Evolutionary conservation across 2,113 vertebrate species (phyloP), one percentile per base, ranked within the genome.

Genomic region (Eptesicus fuscus): DNA sequence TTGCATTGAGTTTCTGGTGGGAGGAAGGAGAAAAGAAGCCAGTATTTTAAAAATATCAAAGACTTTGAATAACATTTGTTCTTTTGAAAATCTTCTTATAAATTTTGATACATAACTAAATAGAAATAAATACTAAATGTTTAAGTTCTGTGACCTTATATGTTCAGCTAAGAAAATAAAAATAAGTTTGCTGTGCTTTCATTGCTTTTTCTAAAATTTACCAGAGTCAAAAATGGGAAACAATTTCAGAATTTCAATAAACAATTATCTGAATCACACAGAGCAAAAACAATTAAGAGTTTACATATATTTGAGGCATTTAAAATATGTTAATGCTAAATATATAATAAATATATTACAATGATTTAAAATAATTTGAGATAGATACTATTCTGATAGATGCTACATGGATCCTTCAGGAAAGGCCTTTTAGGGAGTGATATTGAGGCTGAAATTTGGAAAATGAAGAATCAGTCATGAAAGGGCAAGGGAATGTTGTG

Each of bases 151-250:
- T 74, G 16, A 74, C 11, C 10, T 88, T 88, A 30, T 10, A 40
- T 94, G 56, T 56, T 88, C 25, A 92, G 8, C 22, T 47, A 70
- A 94, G 79, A 90, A 84, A 89, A 85, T n/a, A 1, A 47, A 67
- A 49, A 77, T 22, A 76, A 74, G 40, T 35, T 77, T 82, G 6
- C 18, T 92, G 90, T 79, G 71, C 74, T 92, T 89, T 69, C 18
- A 78, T 71, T 61, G 12, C 47, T 59, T 95, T 93, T 89, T 51
- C n/a, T 82, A 84, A 86, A 65, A 67, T 87, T 95, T 22, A 37
- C 74, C 11, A 37, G 44, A 47, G 7, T 79, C 1, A 85, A 74
- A 37, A 85, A 77, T 85, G 30, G 2, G 9, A 80, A 95, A 86
- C 30, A 79, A 88, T 22, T 87, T 84, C 4, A 42, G 63, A 95